phyloP scores from a whole-genome alignment of 2,888 invertebrate genomes.

The Fragum whitleyi region DNA sequence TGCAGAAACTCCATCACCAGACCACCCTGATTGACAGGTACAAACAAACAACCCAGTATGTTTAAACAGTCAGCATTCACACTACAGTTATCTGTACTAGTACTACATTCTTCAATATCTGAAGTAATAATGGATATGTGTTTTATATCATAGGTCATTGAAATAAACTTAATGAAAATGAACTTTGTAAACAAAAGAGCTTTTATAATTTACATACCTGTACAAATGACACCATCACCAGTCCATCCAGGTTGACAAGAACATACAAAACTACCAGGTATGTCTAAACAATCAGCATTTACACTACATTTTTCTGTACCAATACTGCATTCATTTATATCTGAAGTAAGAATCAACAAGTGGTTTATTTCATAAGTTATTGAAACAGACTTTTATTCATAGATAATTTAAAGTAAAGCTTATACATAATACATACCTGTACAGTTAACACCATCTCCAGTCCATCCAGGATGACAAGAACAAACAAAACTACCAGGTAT shows the following conservation, averaged over 20 bases:
- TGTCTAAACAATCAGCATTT: neutral
- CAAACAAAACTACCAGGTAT: neutral
- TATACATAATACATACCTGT: too few relatives aligned
- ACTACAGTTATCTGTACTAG: conserved; percentile 52
- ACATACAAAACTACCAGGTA: neutral
- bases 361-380: too few relatives aligned
- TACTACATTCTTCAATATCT: conserved; percentile 63
- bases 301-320: too few relatives aligned
- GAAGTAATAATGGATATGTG: too few relatives aligned
- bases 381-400: too few relatives aligned
- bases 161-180: too few relatives aligned
- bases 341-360: too few relatives aligned
- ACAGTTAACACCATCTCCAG: neutral
- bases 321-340: too few relatives aligned
- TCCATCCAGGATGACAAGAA: neutral
- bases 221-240: neutral
- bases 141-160: too few relatives aligned
- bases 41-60: conserved; percentile 58
- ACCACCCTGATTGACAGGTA: conserved; percentile 55
- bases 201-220: too few relatives aligned
- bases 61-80: conserved; percentile 52
- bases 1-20: conserved; percentile 1
- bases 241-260: neutral
- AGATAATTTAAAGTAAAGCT: too few relatives aligned
- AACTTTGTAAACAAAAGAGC: too few relatives aligned